These are phyloP conservation scores for Pseudomugil gertrudae DNA, from an alignment of 2,797 vertebrate genomes.

Conservation along the genomic window DNA sequence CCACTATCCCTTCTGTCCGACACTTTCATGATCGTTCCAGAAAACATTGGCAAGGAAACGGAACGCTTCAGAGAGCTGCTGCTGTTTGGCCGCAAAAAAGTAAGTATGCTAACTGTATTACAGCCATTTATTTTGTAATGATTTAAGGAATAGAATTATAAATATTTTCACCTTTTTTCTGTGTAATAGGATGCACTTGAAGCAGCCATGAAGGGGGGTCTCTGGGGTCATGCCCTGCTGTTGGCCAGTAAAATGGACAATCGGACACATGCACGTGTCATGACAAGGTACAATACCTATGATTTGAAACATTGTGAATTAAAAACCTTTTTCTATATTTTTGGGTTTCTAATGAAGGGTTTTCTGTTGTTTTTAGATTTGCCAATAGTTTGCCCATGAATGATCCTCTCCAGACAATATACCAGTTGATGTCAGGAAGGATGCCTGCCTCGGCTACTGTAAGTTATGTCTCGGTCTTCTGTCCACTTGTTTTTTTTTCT, in stretches of 20 bases:
- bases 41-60: conserved; percentile 88
- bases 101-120: conserved; percentile 26
- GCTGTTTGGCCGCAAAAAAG: conserved; percentile 96
- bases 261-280: conserved; percentile 94
- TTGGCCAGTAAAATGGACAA: conserved; percentile 99
- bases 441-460: conserved; percentile 98
- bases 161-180: conserved; percentile 4
- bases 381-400: conserved; percentile 99
- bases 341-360: background rate
- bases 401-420: conserved; percentile 98
- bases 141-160: background rate
- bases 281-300: conserved; percentile 89
- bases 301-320: background rate
- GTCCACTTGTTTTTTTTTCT: background rate
- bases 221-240: conserved; percentile 97
- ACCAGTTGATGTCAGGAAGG: conserved; percentile 98
- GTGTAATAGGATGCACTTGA: conserved; percentile 90
- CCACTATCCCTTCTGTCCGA: conserved; percentile 93
- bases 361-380: conserved; percentile 82
- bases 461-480: conserved; percentile 42
- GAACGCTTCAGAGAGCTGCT: conserved; percentile 94
- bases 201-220: conserved; percentile 95
- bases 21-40: conserved; percentile 81
- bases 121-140: background rate
- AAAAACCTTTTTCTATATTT: background rate